Evolutionary conservation across 2,113 vertebrate species (phyloP), one percentile per base, ranked within the genome.

Genomic region (Elanus axillaris): DNA sequence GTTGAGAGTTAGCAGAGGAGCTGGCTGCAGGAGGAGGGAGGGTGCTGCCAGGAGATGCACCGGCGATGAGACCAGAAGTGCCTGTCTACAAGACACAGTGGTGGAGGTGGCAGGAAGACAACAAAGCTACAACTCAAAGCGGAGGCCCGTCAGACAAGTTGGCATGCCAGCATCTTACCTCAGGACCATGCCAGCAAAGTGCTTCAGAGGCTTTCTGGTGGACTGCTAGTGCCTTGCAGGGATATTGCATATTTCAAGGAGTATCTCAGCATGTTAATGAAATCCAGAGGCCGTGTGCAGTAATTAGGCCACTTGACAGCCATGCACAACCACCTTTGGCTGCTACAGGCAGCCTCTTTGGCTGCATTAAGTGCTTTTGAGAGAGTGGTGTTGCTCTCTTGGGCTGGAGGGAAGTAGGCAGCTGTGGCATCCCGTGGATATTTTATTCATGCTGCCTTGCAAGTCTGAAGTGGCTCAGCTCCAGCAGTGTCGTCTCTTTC

Each of bases 351-450:
- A 45, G 63, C 63, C 23, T 69, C n/a, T 47, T 52, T 0, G 4
- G 22, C 50, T 29, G 32, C 19, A 13, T 50, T 59, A 78, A 45
- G 75, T n/a, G 47, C 53, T 64, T 64, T 13, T 79, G 59, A 50
- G 59, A 4, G 15, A 45, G 60, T 10, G 22, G 23, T 27, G 13
- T 40, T 31, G 40, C n/a, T 47, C 79, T 56, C 36, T 34, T 42
- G 38, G 29, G 62, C 11, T 0, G 1, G 32, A 67, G 40, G 45
- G 53, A 67, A 91, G 59, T 4, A 8, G 34, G 43, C 43, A 40
- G 38, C 34, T 5, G 2, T 59, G 34, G 53, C 34, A 40, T 66
- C 38, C 50, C 1, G 0, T n/a, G 1, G 10, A 29, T 50, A 34
- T 77, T 72, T 58, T 85, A 72, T 58, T 66, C 74, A 50, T 63